A percentile compares a stretch with the other conserved stretches of the same genome.
Evolutionary conservation across 2,797 vertebrate species (phyloP).

Genomic region (Tympanoctomys barrerae): DNA sequence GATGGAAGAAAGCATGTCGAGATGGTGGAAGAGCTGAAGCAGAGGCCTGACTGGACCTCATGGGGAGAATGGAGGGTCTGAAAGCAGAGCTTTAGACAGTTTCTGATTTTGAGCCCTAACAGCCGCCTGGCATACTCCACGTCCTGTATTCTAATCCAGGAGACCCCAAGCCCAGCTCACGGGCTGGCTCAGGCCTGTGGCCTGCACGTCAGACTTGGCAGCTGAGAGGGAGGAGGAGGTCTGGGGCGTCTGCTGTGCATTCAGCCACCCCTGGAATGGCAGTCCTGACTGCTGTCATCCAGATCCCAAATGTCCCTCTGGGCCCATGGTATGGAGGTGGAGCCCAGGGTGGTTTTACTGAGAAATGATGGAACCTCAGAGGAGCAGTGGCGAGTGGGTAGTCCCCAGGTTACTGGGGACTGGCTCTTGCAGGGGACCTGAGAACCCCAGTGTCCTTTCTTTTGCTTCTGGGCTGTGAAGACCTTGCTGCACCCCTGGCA

Average conservation of each 20-base stretch:
- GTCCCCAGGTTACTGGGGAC: background rate
- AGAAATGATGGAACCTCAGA: background rate
- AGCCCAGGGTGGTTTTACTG: background rate
- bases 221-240: background rate
- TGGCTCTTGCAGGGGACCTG: background rate
- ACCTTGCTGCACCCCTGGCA: background rate
- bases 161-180: background rate
- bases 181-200: background rate
- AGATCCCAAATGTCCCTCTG: no score
- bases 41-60: accelerated
- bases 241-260: background rate
- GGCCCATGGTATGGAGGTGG: no score
- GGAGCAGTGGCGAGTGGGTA: no score
- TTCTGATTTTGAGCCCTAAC: background rate
- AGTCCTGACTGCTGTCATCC: background rate
- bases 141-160: background rate
- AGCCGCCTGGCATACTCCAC: accelerated
- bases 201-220: background rate
- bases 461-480: background rate
- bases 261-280: background rate
- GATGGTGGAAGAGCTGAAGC: background rate
- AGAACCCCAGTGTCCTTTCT: background rate
- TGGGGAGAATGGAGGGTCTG: background rate
- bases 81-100: background rate
- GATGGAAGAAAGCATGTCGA: accelerated